These are phyloP conservation scores for Neodontobutis hainanensis DNA, from an alignment of 2,113 vertebrate genomes.

Conservation along the genomic window DNA sequence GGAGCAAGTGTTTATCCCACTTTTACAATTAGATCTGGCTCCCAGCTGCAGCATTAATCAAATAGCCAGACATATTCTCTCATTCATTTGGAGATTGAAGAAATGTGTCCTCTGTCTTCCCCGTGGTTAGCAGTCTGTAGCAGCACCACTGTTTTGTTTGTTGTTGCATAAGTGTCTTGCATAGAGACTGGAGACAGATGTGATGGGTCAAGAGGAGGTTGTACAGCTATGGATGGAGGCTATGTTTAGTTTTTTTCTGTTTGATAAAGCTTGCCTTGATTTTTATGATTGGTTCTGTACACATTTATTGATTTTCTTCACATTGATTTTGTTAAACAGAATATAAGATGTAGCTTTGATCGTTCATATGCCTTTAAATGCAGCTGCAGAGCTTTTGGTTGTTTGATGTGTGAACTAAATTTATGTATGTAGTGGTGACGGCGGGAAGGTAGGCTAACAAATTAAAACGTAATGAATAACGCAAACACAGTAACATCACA, in stretches of 20 bases:
- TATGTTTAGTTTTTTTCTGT: slow-evolving; percentile 22
- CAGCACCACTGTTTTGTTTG: slow-evolving; percentile 28
- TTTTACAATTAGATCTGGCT: slow-evolving; percentile 76
- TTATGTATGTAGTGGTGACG: too few species aligned
- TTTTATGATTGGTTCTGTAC: slow-evolving; percentile 14
- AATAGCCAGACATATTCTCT: slow-evolving; percentile 57
- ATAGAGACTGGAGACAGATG: slow-evolving; percentile 33
- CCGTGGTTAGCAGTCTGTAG: slow-evolving; percentile 42
- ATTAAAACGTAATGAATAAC: too few species aligned
- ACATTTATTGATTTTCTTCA: not conserved
- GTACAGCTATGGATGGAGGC: slow-evolving; percentile 17
- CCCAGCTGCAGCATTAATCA: slow-evolving; percentile 72
- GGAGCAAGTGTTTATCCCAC: slow-evolving; percentile 74
- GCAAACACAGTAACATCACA: too few species aligned
- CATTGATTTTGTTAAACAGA: too few species aligned
- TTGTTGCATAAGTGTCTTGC: slow-evolving; percentile 18
- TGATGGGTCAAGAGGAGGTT: slow-evolving; percentile 42
- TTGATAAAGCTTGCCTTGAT: slow-evolving; percentile 9
- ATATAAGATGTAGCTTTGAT: too few species aligned
- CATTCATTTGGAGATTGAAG: slow-evolving; percentile 54
- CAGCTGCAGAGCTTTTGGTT: too few species aligned
- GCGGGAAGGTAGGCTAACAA: too few species aligned
- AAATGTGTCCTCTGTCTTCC: slow-evolving; percentile 48
- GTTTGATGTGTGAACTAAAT: too few species aligned
- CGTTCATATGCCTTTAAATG: too few species aligned